Conservation (phyloP, 92 coral and sea anemone genomes). For the Epizoanthus stellaris region DNA sequence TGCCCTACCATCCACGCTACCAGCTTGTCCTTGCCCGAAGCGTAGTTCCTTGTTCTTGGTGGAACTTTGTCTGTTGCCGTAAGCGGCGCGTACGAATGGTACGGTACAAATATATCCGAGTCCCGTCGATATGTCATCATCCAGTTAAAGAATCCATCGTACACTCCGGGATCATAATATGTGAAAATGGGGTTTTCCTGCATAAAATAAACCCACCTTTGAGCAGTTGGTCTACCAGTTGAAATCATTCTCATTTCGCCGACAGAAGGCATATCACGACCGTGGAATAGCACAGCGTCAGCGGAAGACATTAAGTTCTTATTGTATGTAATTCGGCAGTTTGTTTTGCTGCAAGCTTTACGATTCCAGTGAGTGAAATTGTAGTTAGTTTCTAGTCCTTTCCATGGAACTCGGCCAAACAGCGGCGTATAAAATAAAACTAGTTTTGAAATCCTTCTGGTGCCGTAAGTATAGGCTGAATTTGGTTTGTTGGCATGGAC, state of each 20-base stretch:
- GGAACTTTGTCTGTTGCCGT: conserved; percentile 29
- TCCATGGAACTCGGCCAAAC: conserved; percentile 85
- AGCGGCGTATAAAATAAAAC: conserved; percentile 81
- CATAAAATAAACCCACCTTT: conserved; percentile 85
- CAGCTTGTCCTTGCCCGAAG: conserved; percentile 75
- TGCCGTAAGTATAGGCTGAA: background rate
- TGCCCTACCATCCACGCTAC: conserved; percentile 86
- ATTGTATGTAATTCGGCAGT: conserved; percentile 79
- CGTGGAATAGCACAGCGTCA: conserved; percentile 91
- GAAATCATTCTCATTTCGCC: conserved; percentile 52
- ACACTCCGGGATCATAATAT: conserved; percentile 54
- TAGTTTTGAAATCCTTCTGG: conserved; percentile 44
- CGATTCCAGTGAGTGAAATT: conserved; percentile 77
- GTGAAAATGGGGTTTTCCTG: conserved; percentile 84
- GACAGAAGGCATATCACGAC: conserved; percentile 75
- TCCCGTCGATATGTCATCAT: conserved; percentile 90
- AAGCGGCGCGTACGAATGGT: conserved; percentile 62
- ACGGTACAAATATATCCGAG: conserved; percentile 93
- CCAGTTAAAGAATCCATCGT: conserved; percentile 89
- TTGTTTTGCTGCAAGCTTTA: conserved; percentile 61
- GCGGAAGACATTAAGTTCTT: conserved; percentile 61
- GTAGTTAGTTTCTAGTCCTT: conserved; percentile 62
- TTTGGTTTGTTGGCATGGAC: background rate
- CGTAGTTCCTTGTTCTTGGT: conserved; percentile 54
- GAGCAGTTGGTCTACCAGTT: conserved; percentile 47